Conservation (phyloP, 1,140 invertebrate species). For the Eriosoma lanigerum region DNA sequence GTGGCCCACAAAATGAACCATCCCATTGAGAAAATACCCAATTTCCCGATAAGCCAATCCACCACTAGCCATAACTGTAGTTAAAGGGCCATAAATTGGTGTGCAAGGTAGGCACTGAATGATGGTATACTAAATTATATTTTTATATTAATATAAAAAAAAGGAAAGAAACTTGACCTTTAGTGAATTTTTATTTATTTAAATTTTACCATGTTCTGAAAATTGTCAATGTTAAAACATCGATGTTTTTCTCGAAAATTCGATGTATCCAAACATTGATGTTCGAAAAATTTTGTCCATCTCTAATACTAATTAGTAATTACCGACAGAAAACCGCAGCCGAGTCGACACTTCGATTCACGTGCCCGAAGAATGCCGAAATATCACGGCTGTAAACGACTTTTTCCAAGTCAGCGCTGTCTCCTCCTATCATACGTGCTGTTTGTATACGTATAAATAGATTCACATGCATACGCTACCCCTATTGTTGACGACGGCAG, state of each 20-base stretch:
- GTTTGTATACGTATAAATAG: no score
- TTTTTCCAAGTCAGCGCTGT: no score
- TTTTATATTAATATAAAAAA: slow-evolving; percentile 8
- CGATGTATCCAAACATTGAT: slow-evolving; percentile 15
- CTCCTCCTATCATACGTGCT: no score
- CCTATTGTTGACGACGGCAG: no score
- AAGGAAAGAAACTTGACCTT: slow-evolving; percentile 6
- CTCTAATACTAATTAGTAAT: no score
- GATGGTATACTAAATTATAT: slow-evolving; percentile 9
- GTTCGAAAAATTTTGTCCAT: slow-evolving; percentile 15
- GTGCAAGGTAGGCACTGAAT: slow-evolving; percentile 5
- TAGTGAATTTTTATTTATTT: slow-evolving; percentile 4
- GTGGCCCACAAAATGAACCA: slow-evolving; percentile 22
- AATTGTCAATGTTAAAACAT: slow-evolving; percentile 20
- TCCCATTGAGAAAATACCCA: not conserved
- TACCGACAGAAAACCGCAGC: no score
- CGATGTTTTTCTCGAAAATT: slow-evolving; percentile 29
- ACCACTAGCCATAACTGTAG: slow-evolving; percentile 7
- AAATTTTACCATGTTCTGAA: slow-evolving; percentile 26
- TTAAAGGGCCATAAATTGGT: slow-evolving; percentile 13
- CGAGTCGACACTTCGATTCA: no score
- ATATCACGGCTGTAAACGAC: no score
- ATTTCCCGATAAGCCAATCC: slow-evolving; percentile 11
- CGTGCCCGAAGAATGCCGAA: no score
- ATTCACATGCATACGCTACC: no score